phyloP scores from a whole-genome alignment of 2,113 vertebrate species.

The Calonectris borealis region DNA sequence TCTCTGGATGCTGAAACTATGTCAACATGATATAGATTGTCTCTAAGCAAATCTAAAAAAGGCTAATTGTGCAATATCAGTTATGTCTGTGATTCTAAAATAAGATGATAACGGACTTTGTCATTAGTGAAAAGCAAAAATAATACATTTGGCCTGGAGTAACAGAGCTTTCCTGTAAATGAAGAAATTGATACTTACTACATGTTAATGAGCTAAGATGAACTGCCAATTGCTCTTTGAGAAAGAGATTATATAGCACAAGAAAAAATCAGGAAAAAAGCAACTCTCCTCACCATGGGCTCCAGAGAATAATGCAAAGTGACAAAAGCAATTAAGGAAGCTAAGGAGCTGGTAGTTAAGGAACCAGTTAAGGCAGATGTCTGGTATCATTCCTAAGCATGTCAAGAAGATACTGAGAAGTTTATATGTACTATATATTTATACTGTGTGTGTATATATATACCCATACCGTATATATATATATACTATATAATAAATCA shows the following conservation, averaged over 20 bases:
- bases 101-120: not conserved
- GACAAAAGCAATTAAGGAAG: not conserved
- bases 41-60: not conserved
- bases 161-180: not conserved
- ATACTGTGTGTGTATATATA: not conserved
- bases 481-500: not conserved
- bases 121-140: not conserved
- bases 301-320: not conserved
- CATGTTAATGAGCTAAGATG: not conserved
- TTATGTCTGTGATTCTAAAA: not conserved
- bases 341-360: not conserved
- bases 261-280: not conserved
- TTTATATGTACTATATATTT: not conserved
- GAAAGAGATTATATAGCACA: not conserved
- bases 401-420: not conserved
- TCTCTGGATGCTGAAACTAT: not conserved
- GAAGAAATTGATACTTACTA: not conserved
- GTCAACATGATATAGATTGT: not conserved
- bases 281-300: not conserved
- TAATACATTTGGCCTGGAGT: not conserved
- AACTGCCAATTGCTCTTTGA: not conserved
- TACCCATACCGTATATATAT: no score
- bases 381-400: not conserved
- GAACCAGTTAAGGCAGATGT: not conserved
- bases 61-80: not conserved